phyloP scores from a whole-genome alignment of 2,797 vertebrate species.

The Sebastes diaconus region DNA sequence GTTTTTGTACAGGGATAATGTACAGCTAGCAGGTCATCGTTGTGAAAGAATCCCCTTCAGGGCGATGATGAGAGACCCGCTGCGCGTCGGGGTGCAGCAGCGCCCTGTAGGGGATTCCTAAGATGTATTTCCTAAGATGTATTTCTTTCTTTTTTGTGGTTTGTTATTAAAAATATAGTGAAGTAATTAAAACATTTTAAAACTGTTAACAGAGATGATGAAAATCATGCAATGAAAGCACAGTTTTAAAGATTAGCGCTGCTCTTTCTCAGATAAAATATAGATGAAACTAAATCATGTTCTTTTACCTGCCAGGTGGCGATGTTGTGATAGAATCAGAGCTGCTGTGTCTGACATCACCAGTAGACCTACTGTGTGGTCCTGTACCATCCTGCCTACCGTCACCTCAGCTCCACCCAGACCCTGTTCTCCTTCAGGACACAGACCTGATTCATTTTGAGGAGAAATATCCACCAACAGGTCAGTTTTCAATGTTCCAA shows the following conservation, averaged over 20 bases:
- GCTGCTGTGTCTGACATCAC: slow-evolving; percentile 86
- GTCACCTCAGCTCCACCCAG: slow-evolving; percentile 93
- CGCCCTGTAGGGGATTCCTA: too few species aligned
- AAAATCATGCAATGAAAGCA: accelerated
- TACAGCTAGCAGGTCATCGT: too few species aligned
- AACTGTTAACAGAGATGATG: not conserved
- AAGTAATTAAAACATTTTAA: not conserved
- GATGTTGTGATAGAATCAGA: slow-evolving; percentile 83
- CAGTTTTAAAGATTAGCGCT: not conserved
- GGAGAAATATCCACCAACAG: slow-evolving; percentile 73
- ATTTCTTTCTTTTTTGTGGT: not conserved
- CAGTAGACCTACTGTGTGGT: slow-evolving; percentile 92
- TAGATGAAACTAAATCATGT: not conserved
- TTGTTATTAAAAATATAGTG: not conserved
- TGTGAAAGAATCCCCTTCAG: too few species aligned
- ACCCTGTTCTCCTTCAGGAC: slow-evolving; percentile 86
- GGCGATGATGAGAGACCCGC: too few species aligned
- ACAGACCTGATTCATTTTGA: slow-evolving; percentile 93
- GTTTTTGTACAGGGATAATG: too few species aligned
- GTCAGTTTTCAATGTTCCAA: slow-evolving; percentile 10
- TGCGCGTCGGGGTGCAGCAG: too few species aligned
- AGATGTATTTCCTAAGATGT: not conserved
- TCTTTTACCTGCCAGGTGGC: slow-evolving; percentile 63
- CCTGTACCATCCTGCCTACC: slow-evolving; percentile 96
- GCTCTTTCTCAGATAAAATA: not conserved